These are phyloP conservation scores for Neuroterus valhalla DNA, from an alignment of 1,140 invertebrate species.

Conservation along the genomic window DNA sequence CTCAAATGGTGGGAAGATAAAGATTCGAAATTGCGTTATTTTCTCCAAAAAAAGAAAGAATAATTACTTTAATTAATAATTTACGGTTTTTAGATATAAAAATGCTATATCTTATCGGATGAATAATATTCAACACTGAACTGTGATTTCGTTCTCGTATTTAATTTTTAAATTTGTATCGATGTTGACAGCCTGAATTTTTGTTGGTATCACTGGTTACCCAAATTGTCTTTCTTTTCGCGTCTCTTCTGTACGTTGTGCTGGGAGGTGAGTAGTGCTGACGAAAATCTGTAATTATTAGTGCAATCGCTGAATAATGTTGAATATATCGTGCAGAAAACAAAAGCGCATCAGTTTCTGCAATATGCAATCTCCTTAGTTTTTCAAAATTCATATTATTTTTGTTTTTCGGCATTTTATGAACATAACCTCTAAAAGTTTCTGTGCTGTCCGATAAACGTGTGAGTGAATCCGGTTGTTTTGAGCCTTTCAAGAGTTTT, in stretches of 20 bases:
- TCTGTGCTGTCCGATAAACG: background rate
- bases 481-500: background rate
- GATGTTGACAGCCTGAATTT: background rate
- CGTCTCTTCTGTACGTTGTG: constrained; percentile 1
- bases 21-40: no score
- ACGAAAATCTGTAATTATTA: constrained; percentile 13
- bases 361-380: background rate
- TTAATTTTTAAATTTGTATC: no score
- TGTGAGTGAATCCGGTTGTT: background rate
- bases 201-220: background rate
- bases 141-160: no score
- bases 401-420: background rate
- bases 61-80: no score
- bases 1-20: no score
- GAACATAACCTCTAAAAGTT: background rate
- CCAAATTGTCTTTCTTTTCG: constrained; percentile 16
- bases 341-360: background rate
- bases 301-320: background rate
- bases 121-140: no score
- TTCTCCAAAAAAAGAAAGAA: no score
- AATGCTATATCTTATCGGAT: no score
- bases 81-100: no score
- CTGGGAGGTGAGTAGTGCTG: background rate
- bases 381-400: background rate
- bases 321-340: background rate